phyloP scores from a whole-genome alignment of 2,888 invertebrate genomes.

The Polymixis lichenea region DNA sequence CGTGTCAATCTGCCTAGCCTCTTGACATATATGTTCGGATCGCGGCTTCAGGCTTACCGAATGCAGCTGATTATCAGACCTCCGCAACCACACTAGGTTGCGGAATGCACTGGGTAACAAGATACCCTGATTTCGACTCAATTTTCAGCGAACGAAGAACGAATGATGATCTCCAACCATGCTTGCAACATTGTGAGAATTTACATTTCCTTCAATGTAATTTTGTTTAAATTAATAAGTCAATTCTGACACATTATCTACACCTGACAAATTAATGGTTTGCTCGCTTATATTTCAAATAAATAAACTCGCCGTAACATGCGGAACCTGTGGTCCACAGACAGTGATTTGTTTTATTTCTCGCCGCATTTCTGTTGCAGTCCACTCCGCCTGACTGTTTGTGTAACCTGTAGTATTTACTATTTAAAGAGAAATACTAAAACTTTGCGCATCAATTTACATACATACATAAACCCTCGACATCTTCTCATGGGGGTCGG shows the following conservation, averaged over 20 bases:
- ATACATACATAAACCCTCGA: no score
- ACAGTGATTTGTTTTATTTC: slow-evolving; percentile 19
- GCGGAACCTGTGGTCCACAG: slow-evolving; percentile 24
- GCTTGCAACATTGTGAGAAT: not conserved
- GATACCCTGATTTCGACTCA: no score
- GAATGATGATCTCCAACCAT: not conserved
- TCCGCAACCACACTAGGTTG: no score
- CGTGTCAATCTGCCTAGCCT: no score
- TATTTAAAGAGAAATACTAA: slow-evolving; percentile 25
- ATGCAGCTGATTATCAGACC: no score
- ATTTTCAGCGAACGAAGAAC: no score
- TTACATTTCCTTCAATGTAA: not conserved
- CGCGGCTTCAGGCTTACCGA: no score
- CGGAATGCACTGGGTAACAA: no score
- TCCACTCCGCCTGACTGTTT: slow-evolving; percentile 32
- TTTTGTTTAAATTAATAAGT: not conserved
- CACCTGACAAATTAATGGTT: not conserved
- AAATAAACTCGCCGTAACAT: not conserved
- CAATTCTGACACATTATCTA: not conserved
- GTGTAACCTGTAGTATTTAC: slow-evolving; percentile 34
- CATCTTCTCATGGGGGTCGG: no score
- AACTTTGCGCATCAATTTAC: slow-evolving; percentile 1
- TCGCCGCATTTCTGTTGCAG: slow-evolving; percentile 22
- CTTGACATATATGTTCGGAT: no score
- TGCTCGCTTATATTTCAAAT: not conserved